These are phyloP conservation scores for Hyphantria cunea DNA, from an alignment of 1,140 invertebrate species.

Conservation along the genomic window DNA sequence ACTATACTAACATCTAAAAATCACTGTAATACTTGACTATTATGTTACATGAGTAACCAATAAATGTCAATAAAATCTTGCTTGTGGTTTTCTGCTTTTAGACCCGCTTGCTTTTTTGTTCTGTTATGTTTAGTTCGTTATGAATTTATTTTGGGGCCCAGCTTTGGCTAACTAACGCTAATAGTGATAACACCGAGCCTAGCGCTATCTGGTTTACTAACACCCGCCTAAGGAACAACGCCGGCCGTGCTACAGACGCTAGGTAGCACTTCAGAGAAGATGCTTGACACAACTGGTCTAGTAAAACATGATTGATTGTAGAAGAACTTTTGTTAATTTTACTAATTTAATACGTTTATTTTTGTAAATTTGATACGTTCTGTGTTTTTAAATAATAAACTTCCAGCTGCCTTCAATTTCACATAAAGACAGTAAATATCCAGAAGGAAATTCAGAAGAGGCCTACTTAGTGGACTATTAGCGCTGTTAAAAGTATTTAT, in stretches of 20 bases:
- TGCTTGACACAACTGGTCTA: no score
- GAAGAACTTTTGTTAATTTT: no score
- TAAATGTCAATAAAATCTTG: slow-evolving; percentile 78
- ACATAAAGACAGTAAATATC: no score
- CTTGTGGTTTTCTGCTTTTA: slow-evolving; percentile 78
- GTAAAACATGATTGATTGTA: no score
- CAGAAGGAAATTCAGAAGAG: no score
- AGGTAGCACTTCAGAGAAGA: background rate
- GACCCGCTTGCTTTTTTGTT: slow-evolving; percentile 76
- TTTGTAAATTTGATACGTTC: no score
- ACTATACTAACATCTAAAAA: slow-evolving; percentile 47
- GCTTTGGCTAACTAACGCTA: slow-evolving; percentile 35
- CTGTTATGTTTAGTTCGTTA: slow-evolving; percentile 41
- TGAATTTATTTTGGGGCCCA: slow-evolving; percentile 47
- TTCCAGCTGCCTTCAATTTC: no score
- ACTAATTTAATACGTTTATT: no score
- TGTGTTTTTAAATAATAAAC: no score
- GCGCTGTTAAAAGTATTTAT: no score
- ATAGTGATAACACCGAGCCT: slow-evolving; percentile 15
- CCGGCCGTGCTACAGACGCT: background rate
- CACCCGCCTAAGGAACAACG: slow-evolving; percentile 1
- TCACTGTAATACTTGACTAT: slow-evolving; percentile 64
- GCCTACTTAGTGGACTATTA: no score
- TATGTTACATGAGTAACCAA: slow-evolving; percentile 76
- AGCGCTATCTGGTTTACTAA: slow-evolving; percentile 15